Evolutionary conservation across 2,113 vertebrate genomes (phyloP).

Genomic region (Anolis carolinensis): DNA sequence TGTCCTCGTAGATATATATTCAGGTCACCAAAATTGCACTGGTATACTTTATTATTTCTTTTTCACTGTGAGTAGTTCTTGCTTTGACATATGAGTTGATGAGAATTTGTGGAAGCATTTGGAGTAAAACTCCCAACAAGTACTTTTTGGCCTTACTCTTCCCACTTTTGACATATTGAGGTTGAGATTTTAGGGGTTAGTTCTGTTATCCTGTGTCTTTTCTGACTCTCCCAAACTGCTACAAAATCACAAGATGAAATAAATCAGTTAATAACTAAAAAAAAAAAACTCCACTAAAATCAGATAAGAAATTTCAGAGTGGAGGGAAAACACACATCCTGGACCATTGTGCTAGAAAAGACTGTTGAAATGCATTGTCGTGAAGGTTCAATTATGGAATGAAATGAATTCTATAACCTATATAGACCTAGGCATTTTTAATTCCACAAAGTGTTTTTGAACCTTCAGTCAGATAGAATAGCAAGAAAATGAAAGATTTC

Average conservation of each 20-base stretch:
- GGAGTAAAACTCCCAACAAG: background rate
- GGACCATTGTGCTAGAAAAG: background rate
- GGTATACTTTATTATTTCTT: background rate
- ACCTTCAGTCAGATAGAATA: background rate
- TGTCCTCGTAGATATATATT: constrained; percentile 12
- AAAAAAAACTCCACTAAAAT: background rate
- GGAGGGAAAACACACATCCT: too few species aligned
- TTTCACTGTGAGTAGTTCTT: background rate
- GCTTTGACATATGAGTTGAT: background rate
- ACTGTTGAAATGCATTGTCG: background rate
- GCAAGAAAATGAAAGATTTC: background rate
- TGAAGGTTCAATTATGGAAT: background rate
- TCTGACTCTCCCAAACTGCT: background rate
- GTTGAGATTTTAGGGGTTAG: background rate
- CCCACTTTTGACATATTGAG: background rate
- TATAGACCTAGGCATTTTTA: background rate
- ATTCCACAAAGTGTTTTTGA: background rate
- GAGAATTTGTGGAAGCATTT: too few species aligned
- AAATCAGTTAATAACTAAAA: background rate
- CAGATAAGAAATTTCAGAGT: background rate
- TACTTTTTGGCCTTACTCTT: background rate
- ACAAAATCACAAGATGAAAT: background rate
- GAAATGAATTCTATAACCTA: background rate
- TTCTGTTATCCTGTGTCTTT: background rate
- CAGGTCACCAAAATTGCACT: background rate